These are phyloP conservation scores for Drosophila hamatofila DNA, from an alignment of 2,888 invertebrate genomes.

Conservation along the genomic window DNA sequence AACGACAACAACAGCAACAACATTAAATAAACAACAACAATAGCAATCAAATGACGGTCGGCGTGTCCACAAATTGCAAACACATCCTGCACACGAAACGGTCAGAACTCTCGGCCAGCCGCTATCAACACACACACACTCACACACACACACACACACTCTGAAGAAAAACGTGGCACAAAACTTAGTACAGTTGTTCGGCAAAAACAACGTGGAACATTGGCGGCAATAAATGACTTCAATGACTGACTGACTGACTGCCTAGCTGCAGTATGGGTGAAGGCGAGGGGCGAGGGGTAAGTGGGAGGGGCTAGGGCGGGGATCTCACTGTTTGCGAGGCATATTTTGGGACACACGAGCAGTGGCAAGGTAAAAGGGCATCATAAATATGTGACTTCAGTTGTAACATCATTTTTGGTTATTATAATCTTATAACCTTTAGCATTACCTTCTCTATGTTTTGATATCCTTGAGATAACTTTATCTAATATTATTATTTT, in stretches of 20 bases:
- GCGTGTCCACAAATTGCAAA: slow-evolving; percentile 82
- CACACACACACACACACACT: slow-evolving; percentile 17
- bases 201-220: slow-evolving; percentile 69
- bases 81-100: slow-evolving; percentile 79
- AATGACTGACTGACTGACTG: slow-evolving; percentile 78
- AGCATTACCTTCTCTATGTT: too few relatives aligned
- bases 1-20: neutral
- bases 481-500: too few relatives aligned
- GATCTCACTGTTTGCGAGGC: slow-evolving; percentile 31
- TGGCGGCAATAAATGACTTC: slow-evolving; percentile 80
- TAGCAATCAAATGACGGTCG: slow-evolving; percentile 70
- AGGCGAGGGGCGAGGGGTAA: slow-evolving; percentile 1
- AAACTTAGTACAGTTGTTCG: slow-evolving; percentile 58
- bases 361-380: neutral
- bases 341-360: slow-evolving; percentile 54
- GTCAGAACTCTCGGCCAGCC: slow-evolving; percentile 33
- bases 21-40: slow-evolving; percentile 34
- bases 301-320: neutral
- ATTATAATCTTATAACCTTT: too few relatives aligned
- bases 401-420: neutral
- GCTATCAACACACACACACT: slow-evolving; percentile 51
- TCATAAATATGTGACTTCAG: neutral
- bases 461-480: too few relatives aligned
- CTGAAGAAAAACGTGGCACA: slow-evolving; percentile 25
- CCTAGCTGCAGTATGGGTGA: slow-evolving; percentile 38